These are phyloP conservation scores for Elephantulus edwardii DNA, from an alignment of 2,113 vertebrate species.

Conservation along the genomic window DNA sequence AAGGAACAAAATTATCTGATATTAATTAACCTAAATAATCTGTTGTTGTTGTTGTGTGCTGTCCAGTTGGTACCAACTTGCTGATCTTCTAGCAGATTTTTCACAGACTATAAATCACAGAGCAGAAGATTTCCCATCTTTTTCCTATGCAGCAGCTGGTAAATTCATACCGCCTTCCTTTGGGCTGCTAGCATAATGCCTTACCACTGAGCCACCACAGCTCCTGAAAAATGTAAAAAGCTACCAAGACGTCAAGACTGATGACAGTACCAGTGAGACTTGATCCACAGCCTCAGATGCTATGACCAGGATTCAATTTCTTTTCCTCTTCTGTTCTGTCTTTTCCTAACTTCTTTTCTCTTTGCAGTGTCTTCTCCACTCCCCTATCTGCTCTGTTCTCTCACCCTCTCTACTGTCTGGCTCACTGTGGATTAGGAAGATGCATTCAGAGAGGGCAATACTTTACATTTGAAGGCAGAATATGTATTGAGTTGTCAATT, in stretches of 20 bases:
- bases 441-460: background rate
- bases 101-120: too few relatives aligned
- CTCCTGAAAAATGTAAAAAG: background rate
- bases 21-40: background rate
- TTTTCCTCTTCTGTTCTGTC: background rate
- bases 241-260: background rate
- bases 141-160: too few relatives aligned
- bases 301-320: background rate
- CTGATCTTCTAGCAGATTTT: too few relatives aligned
- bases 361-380: background rate
- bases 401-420: background rate
- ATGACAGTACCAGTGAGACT: background rate
- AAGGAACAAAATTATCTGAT: background rate
- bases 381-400: background rate
- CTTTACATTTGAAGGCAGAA: background rate
- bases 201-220: too few relatives aligned
- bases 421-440: background rate
- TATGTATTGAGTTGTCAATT: background rate
- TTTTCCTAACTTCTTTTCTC: background rate
- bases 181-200: too few relatives aligned
- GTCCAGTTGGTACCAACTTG: too few relatives aligned
- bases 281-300: background rate
- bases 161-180: too few relatives aligned
- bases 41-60: too few relatives aligned
- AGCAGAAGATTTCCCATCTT: too few relatives aligned